Percentiles rank a stretch among this genome's conserved stretches.
Conservation (phyloP, 2,888 invertebrate species). For the Cataglyphis rosenhaueri region DNA sequence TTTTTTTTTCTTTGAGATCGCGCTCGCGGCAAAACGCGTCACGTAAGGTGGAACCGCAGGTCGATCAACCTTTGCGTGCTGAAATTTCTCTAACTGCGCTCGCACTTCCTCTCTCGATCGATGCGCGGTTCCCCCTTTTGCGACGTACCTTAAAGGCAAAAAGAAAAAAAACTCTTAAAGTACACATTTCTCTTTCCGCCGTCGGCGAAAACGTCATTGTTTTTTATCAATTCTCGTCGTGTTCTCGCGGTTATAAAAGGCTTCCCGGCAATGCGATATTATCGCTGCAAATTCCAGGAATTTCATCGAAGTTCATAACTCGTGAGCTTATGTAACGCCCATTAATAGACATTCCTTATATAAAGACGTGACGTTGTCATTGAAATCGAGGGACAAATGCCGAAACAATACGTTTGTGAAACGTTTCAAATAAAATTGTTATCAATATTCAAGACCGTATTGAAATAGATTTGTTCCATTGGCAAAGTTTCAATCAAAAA, state of each 20-base stretch:
- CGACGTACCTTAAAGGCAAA: conserved; percentile 39
- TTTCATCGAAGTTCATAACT: conserved; percentile 2
- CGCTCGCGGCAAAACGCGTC: conserved; percentile 50
- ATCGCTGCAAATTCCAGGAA: background rate
- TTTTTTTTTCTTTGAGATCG: conserved; percentile 56
- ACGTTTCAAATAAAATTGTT: background rate
- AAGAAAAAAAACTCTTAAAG: conserved; percentile 18
- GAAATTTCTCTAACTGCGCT: conserved; percentile 54
- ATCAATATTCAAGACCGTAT: background rate
- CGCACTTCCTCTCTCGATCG: conserved; percentile 54
- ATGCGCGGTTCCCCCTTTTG: conserved; percentile 43
- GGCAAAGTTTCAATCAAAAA: background rate
- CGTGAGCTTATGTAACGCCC: conserved; percentile 10
- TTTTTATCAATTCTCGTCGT: conserved; percentile 40
- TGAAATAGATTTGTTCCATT: background rate
- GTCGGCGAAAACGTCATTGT: conserved; percentile 10
- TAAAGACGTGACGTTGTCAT: conserved; percentile 1
- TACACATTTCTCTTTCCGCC: conserved; percentile 41
- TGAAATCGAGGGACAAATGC: background rate
- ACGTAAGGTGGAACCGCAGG: conserved; percentile 50
- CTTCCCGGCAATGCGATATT: background rate
- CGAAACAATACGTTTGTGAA: background rate
- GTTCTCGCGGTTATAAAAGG: background rate
- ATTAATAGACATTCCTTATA: conserved; percentile 25
- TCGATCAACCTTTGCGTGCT: conserved; percentile 62